Base-by-base conservation (phyloP, 2,113 vertebrate genomes). In the Poeciliopsis occidentalis region DNA sequence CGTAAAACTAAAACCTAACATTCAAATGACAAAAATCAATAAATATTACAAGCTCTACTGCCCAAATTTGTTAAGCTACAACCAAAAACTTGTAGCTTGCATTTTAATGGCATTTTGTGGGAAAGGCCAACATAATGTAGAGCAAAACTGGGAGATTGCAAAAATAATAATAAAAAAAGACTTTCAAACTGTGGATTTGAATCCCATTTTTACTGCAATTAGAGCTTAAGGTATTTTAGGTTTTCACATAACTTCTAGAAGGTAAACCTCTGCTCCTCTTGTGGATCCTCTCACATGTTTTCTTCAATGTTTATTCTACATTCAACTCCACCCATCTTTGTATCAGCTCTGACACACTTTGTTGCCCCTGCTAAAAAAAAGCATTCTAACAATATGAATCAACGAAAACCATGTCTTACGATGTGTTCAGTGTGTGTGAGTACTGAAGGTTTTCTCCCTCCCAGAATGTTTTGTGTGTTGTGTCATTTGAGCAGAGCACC, bases 1-100 rank as follows among this genome's bases (percentile, higher is more conserved):
- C 39, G 15, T 19, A 47, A 47, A 47, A 19, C 44, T 47, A 47
- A 47, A 47, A 19, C 1, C 5, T 47, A 17, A 91, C 92, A 41
- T 41, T 15, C 39, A 41, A 41, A 15, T 4, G 15, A 4, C 39
- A 41, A 3, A 15, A 41, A 13, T 0, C 39, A 3, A 41, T 41
- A 41, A 12, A 41, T 41, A 41, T 41, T 13, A 84, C 92, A 94
- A 82, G 86, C 91, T 92, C 90, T 91, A 91, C 92, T 90, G 90
- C 85, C 89, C 47, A 68, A 80, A 89, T 91, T 91, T 94, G 51
- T 57, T 24, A 24, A 24, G 51, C 10, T 24, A n/a, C 24, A n/a
- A 57, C 51, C 24, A 57, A 1, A 57, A n/a, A 24, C 2, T 57
- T n/a, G 1, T n/a, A 24, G 34, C 34, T 37, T 17, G 17, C 17